Conservation (phyloP, 2,888 invertebrate species). For the Teleogryllus oceanicus region DNA sequence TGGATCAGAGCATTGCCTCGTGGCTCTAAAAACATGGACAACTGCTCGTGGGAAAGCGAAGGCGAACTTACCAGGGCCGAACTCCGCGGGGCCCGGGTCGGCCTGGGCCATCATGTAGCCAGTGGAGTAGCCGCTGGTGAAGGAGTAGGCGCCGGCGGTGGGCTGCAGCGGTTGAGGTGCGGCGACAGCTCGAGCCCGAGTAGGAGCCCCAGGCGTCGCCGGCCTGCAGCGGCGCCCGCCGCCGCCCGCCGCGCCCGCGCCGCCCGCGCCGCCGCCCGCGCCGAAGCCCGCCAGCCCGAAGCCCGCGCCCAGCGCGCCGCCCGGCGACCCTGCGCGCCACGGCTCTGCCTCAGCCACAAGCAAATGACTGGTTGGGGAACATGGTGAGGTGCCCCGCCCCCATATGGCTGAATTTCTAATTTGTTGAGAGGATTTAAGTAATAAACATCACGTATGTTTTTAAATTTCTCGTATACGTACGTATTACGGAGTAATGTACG, state of each 20-base stretch:
- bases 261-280: neutral
- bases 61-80: constrained; percentile 24
- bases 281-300: constrained; percentile 42
- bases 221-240: constrained; percentile 46
- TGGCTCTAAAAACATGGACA: neutral
- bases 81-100: constrained; percentile 55
- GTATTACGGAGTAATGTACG: no score
- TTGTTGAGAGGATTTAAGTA: no score
- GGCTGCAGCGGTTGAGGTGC: constrained; percentile 59
- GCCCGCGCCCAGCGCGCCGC: constrained; percentile 58
- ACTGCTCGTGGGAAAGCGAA: neutral
- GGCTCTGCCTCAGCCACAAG: neutral
- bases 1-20: no score
- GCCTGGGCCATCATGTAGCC: constrained; percentile 60
- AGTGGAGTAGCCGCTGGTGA: constrained; percentile 46
- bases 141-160: constrained; percentile 63
- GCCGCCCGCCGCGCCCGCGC: constrained; percentile 18
- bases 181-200: constrained; percentile 67
- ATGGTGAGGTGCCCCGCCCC: no score
- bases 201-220: constrained; percentile 60
- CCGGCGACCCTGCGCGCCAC: constrained; percentile 36
- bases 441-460: no score
- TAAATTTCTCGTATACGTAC: no score
- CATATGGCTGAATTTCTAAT: no score
- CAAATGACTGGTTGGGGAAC: neutral